These are phyloP conservation scores for Oligia fasciuncula DNA, from an alignment of 2,888 invertebrate species.

Conservation along the genomic window DNA sequence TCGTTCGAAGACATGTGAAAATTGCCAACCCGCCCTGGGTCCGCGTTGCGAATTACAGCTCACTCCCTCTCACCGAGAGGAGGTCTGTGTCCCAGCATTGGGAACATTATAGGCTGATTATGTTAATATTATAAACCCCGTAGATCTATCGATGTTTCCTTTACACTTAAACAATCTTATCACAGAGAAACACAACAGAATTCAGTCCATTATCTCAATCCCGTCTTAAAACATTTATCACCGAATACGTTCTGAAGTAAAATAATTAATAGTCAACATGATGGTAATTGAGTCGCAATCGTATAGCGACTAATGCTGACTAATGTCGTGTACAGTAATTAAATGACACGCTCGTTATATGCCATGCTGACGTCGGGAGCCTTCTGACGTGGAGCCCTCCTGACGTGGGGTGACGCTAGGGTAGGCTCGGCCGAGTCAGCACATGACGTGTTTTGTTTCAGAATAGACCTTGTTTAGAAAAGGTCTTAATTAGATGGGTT, in stretches of 20 bases:
- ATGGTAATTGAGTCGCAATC: conserved; percentile 55
- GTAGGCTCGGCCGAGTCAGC: conserved; percentile 43
- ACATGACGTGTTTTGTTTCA: conserved; percentile 54
- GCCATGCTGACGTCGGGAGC: conserved; percentile 60
- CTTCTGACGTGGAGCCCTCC: conserved; percentile 34
- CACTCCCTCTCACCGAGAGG: background rate
- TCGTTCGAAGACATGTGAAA: too few species aligned
- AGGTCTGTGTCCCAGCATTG: background rate
- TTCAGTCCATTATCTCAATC: conserved; percentile 33
- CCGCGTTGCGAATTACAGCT: background rate
- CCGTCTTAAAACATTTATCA: conserved; percentile 54
- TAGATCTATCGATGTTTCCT: background rate
- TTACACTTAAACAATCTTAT: background rate
- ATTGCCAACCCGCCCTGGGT: too few species aligned
- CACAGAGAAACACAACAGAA: conserved; percentile 30
- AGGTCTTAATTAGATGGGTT: conserved; percentile 52
- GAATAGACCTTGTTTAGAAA: conserved; percentile 51
- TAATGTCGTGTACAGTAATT: conserved; percentile 69
- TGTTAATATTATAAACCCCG: background rate
- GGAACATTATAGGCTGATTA: too few species aligned
- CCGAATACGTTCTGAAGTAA: conserved; percentile 47
- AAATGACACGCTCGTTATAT: conserved; percentile 68
- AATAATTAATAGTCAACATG: conserved; percentile 60
- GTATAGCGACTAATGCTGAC: conserved; percentile 66
- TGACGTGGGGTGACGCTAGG: conserved; percentile 51